phyloP scores from a whole-genome alignment of 2,113 vertebrate species.

The Xenus cinereus region DNA sequence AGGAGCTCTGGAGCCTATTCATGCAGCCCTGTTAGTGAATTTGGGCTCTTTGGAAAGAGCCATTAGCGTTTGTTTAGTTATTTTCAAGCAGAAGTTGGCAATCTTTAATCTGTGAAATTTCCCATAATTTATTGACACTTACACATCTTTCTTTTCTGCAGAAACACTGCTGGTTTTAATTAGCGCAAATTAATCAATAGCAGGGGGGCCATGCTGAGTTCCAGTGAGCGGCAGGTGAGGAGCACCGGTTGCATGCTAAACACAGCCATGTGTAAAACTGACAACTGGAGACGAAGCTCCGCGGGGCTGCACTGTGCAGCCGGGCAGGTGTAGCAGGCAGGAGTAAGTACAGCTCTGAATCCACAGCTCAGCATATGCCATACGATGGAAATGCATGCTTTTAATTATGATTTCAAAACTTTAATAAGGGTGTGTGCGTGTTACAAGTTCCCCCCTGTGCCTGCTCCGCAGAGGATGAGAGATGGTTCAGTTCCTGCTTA shows the following conservation, averaged over 20 bases:
- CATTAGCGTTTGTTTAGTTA: slow-evolving; percentile 69
- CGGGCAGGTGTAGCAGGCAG: neutral
- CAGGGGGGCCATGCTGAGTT: slow-evolving; percentile 57
- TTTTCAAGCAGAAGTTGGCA: slow-evolving; percentile 67
- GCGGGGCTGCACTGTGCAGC: neutral
- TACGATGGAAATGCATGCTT: neutral
- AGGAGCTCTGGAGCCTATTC: neutral
- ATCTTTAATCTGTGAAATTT: slow-evolving; percentile 68
- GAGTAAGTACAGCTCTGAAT: neutral
- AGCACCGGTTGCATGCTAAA: slow-evolving; percentile 50
- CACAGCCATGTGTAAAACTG: slow-evolving; percentile 28
- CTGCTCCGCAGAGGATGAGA: neutral
- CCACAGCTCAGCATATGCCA: neutral
- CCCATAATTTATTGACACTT: slow-evolving; percentile 74
- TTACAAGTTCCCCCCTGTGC: neutral
- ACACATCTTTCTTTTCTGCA: slow-evolving; percentile 64
- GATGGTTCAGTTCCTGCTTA: neutral
- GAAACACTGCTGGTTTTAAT: slow-evolving; percentile 73
- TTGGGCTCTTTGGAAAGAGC: slow-evolving; percentile 12
- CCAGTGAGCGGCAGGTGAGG: slow-evolving; percentile 64
- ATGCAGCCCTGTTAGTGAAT: neutral
- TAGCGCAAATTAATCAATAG: slow-evolving; percentile 76
- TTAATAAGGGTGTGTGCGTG: neutral
- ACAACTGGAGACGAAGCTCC: neutral
- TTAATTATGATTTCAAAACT: slow-evolving; percentile 44